phyloP scores from a whole-genome alignment of 1,140 invertebrate genomes.

The Hypothenemus hampei region DNA sequence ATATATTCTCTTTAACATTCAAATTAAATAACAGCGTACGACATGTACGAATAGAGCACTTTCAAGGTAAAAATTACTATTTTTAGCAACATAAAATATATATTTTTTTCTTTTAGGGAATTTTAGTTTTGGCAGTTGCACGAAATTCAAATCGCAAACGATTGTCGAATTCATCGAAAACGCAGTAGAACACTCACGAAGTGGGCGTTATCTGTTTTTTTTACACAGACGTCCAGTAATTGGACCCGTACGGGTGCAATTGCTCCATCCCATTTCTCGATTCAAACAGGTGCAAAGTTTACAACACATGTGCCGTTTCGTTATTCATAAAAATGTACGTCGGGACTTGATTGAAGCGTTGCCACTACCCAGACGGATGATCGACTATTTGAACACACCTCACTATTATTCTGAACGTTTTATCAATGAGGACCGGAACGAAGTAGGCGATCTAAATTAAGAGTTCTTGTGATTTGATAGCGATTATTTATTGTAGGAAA shows the following conservation, averaged over 20 bases:
- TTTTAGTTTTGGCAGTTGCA: slow-evolving; percentile 94
- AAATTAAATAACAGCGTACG: slow-evolving; percentile 88
- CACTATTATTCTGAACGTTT: slow-evolving; percentile 92
- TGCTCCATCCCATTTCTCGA: slow-evolving; percentile 93
- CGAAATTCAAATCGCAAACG: slow-evolving; percentile 91
- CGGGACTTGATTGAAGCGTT: slow-evolving; percentile 84
- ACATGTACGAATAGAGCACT: slow-evolving; percentile 95
- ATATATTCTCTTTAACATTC: slow-evolving; percentile 96
- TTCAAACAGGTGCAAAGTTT: slow-evolving; percentile 92
- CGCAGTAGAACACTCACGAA: slow-evolving; percentile 90
- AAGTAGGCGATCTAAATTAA: slow-evolving; percentile 33
- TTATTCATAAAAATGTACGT: slow-evolving; percentile 84
- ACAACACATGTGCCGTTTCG: slow-evolving; percentile 93
- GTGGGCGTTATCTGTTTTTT: slow-evolving; percentile 94
- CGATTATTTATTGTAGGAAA: no score
- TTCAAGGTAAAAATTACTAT: slow-evolving; percentile 68
- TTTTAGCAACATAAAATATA: neutral
- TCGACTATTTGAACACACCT: slow-evolving; percentile 88
- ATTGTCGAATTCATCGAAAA: slow-evolving; percentile 98
- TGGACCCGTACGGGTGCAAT: slow-evolving; percentile 91
- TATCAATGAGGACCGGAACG: slow-evolving; percentile 48
- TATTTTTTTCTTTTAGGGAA: slow-evolving; percentile 61
- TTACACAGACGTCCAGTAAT: slow-evolving; percentile 85
- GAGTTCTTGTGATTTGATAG: no score
- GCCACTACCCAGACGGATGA: slow-evolving; percentile 81